Conservation (phyloP, 2,797 vertebrate species). For the Rousettus madagascariensis region DNA sequence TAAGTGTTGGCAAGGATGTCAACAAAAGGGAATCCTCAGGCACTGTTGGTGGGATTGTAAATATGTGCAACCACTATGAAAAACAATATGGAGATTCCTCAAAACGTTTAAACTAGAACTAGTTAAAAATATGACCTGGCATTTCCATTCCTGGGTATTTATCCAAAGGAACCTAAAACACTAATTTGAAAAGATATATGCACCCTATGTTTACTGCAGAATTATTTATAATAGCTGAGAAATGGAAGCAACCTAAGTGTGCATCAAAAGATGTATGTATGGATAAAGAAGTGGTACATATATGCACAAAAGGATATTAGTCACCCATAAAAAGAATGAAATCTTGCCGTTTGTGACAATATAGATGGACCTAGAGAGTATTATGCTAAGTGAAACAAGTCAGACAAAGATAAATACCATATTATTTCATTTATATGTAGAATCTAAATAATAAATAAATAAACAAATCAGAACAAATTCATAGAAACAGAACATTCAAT, state of each 20-base stretch:
- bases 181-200: background rate
- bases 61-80: background rate
- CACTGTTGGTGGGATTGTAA: background rate
- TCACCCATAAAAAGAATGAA: background rate
- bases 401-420: background rate
- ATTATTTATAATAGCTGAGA: background rate
- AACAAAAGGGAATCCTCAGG: background rate
- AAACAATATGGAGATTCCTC: background rate
- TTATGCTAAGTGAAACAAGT: background rate
- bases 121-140: background rate
- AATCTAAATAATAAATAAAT: background rate
- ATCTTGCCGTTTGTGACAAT: background rate
- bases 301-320: background rate
- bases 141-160: background rate
- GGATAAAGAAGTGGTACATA: background rate
- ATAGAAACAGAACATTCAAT: background rate
- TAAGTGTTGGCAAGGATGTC: background rate
- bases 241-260: background rate
- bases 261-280: background rate
- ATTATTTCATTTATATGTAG: background rate
- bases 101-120: background rate
- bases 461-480: background rate
- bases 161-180: background rate
- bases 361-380: background rate
- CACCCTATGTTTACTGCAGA: background rate